Evolutionary conservation across 1,140 invertebrate species (phyloP).

Genomic region (Brachionus rotundiformis): DNA sequence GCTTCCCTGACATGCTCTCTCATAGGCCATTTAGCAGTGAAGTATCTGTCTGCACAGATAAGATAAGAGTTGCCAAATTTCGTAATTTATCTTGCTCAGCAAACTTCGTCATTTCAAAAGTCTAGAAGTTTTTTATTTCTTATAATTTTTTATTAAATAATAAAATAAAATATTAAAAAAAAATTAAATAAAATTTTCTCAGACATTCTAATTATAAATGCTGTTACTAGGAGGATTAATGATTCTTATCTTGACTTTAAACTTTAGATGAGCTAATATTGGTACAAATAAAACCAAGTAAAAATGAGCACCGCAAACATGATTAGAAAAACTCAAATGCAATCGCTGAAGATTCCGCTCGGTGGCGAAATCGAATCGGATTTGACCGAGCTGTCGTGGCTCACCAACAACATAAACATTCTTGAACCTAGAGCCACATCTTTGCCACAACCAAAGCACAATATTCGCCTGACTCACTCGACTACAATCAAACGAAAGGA

Average conservation of each 20-base stretch:
- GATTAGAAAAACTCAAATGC: not conserved
- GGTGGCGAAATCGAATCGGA: not conserved
- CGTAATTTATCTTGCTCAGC: not conserved
- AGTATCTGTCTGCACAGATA: no score
- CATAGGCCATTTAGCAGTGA: no score
- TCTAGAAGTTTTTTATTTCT: not conserved
- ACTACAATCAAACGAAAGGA: not conserved
- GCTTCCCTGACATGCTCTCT: not conserved
- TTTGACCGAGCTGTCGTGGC: slow-evolving; percentile 46
- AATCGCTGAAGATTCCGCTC: not conserved
- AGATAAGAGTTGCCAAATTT: not conserved
- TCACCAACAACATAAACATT: slow-evolving; percentile 22
- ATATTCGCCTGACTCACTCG: not conserved
- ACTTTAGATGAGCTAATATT: slow-evolving; percentile 45
- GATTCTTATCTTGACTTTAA: slow-evolving; percentile 10
- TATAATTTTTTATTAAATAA: not conserved
- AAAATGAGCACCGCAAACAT: not conserved
- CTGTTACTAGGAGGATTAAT: not conserved
- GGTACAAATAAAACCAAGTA: not conserved
- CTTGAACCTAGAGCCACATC: slow-evolving; percentile 1
- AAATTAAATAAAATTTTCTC: not conserved
- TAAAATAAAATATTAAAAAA: no score
- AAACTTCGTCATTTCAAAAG: not conserved
- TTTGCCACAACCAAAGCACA: not conserved
- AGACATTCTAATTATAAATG: not conserved